phyloP scores from a whole-genome alignment of 2,797 vertebrate genomes.

The Uromys caudimaculatus region DNA sequence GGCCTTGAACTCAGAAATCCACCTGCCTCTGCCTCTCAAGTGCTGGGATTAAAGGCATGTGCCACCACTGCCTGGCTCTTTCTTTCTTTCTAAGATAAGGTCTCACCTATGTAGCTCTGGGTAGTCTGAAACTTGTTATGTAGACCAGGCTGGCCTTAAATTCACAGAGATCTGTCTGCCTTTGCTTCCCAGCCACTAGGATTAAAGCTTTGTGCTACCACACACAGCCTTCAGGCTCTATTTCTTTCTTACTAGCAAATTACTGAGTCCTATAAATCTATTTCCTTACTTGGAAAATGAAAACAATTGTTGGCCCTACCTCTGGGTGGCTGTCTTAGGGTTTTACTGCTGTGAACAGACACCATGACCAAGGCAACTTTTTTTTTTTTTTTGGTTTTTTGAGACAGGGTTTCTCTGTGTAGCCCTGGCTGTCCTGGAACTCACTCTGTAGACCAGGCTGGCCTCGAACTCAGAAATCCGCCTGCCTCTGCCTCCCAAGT shows the following conservation, averaged over 20 bases:
- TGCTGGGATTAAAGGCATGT: no score
- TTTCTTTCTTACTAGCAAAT: neutral
- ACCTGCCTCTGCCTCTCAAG: no score
- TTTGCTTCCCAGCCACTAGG: neutral
- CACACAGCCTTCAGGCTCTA: neutral
- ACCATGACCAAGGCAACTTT: neutral
- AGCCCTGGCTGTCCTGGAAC: no score
- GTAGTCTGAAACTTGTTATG: neutral
- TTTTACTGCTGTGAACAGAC: neutral
- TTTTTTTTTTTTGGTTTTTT: no score
- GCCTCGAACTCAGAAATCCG: no score
- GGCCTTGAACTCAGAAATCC: no score
- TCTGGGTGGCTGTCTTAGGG: neutral
- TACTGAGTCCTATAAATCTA: neutral
- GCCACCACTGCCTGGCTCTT: no score
- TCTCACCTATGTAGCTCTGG: neutral
- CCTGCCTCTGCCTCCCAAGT: no score
- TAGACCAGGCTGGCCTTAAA: neutral
- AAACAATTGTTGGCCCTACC: neutral
- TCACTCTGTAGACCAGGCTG: no score
- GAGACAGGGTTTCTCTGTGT: no score
- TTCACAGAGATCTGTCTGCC: neutral
- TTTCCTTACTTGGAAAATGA: constrained; percentile 14
- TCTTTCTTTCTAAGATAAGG: neutral
- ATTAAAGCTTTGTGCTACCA: neutral